Evolutionary conservation across 2,888 invertebrate genomes (phyloP), one percentile per base, ranked within the genome.

Genomic region (Gibbula magus): DNA sequence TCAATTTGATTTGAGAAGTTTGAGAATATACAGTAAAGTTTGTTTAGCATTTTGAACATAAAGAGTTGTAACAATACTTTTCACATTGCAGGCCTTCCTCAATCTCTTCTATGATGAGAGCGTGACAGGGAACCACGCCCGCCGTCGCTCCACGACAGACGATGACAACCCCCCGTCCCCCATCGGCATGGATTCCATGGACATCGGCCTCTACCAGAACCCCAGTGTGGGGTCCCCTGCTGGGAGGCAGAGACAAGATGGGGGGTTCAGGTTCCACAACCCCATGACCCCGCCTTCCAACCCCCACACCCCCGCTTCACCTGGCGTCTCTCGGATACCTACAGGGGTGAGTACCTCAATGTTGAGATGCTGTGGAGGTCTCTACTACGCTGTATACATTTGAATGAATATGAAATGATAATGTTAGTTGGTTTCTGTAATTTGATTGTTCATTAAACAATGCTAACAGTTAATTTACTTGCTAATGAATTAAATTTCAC

Each of bases 91-190:
- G 95, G 95, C 96, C 0, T 98, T 98, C 93, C 94, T 99, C 45
- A 97, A 96, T 13, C 96, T 98, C 92, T 98, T 98, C 91, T 97
- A 98, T 0, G 98, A 98, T 89, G 98, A 98, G 90, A 96, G 95
- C 80, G 89, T 89, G 39, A 86, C 88, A 13, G 96, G 96, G 13
- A 96, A 96, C 61, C 96, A 95, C 87, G 88, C 90, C 45, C 94
- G 96, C n/a, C 93, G 95, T 0, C 94, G 96, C 80, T 96, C 97
- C 0, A 96, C 98, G 86, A 97, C 97, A 1, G 98, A 98, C 92
- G 98, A 99, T 90, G 98, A 99, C 91, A 98, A 98, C 93, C 98
- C 98, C 0, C 97, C 98, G 0, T 98, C 98, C 0, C 98, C 98
- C 0, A 96, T 97, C 88, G 95, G 96, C 0, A 95, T 96, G 92